Evolutionary conservation across 2,888 invertebrate species (phyloP).

Genomic region (Idaea aversata): DNA sequence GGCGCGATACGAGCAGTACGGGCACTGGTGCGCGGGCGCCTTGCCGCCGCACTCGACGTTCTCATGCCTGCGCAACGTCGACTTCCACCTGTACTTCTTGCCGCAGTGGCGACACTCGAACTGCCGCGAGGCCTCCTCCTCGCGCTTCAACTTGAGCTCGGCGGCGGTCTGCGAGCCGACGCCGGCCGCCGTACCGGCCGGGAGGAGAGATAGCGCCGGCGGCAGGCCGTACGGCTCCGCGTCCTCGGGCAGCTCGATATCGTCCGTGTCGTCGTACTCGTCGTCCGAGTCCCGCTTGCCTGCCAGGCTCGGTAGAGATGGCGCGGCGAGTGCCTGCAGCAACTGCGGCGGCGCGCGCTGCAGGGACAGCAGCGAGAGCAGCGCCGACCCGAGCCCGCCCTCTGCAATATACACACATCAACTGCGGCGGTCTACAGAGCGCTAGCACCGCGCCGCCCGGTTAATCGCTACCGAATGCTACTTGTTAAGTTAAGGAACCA

Average conservation of each 20-base stretch:
- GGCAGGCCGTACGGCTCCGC: slow-evolving; percentile 44
- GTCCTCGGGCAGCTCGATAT: slow-evolving; percentile 74
- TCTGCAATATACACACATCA: slow-evolving; percentile 74
- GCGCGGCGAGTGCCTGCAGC: slow-evolving; percentile 31
- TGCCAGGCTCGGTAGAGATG: slow-evolving; percentile 31
- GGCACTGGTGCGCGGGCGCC: slow-evolving; percentile 90
- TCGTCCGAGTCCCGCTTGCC: slow-evolving; percentile 68
- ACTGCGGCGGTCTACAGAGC: slow-evolving; percentile 63
- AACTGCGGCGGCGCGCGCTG: slow-evolving; percentile 50
- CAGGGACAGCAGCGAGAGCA: slow-evolving; percentile 70
- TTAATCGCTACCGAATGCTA: slow-evolving; percentile 79
- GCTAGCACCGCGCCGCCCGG: slow-evolving; percentile 66
- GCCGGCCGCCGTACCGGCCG: slow-evolving; percentile 18
- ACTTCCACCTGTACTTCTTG: slow-evolving; percentile 92
- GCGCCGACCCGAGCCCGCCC: slow-evolving; percentile 64
- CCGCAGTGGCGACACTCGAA: slow-evolving; percentile 92
- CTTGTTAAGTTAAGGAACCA: slow-evolving; percentile 79
- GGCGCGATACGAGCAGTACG: slow-evolving; percentile 88
- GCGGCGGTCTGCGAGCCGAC: slow-evolving; percentile 37
- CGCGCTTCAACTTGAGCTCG: slow-evolving; percentile 39
- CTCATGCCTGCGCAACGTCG: slow-evolving; percentile 89
- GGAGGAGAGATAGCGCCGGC: slow-evolving; percentile 25
- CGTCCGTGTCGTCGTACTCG: slow-evolving; percentile 76
- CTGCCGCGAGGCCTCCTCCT: slow-evolving; percentile 80
- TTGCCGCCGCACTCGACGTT: slow-evolving; percentile 92